phyloP scores from a whole-genome alignment of 2,113 vertebrate genomes.

The Benitochromis conjunctus region DNA sequence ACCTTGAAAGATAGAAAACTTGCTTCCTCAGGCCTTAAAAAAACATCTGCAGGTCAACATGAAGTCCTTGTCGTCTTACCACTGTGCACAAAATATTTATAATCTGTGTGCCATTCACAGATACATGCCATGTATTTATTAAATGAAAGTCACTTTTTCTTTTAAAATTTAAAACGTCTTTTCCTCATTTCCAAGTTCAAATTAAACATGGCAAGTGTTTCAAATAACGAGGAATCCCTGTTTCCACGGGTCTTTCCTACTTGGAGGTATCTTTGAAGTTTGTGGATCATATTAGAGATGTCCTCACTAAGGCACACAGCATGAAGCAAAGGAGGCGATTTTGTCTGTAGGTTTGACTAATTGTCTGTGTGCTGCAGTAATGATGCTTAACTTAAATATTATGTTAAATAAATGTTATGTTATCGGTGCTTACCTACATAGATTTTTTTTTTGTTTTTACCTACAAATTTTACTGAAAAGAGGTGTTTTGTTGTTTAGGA shows the following conservation, averaged over 20 bases:
- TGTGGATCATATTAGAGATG: background rate
- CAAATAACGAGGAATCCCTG: background rate
- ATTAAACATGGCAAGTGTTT: background rate
- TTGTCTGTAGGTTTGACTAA: background rate
- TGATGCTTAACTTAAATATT: background rate
- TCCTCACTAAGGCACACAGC: background rate
- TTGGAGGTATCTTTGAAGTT: background rate
- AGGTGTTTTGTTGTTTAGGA: background rate
- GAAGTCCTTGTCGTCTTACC: background rate
- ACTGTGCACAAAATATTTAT: background rate
- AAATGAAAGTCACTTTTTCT: background rate
- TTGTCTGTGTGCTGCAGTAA: background rate
- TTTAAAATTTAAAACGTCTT: rapidly evolving
- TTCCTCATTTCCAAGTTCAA: background rate
- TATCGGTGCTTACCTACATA: background rate
- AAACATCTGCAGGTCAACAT: background rate
- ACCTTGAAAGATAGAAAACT: background rate
- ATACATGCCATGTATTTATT: background rate
- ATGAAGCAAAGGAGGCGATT: background rate
- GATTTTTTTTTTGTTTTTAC: too few relatives aligned
- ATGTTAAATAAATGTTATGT: background rate
- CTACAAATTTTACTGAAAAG: background rate
- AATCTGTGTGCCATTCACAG: background rate
- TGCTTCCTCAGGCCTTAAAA: background rate
- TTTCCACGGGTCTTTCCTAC: background rate